Conservation (phyloP, 1,140 invertebrate species). For the Scaptomyza montana region DNA sequence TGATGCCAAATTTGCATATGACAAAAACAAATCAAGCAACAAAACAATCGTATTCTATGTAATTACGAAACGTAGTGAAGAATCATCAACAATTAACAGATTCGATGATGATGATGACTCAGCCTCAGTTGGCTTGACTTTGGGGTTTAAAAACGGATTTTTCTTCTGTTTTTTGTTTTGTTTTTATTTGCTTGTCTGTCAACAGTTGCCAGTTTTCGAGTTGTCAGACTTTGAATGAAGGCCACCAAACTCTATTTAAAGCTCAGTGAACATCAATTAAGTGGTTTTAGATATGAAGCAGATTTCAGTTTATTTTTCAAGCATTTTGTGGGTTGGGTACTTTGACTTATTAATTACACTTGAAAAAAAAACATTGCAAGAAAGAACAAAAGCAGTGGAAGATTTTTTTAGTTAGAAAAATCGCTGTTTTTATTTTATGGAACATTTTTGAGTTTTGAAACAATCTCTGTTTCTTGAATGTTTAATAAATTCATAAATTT, state of each 20-base stretch:
- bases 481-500: too few species aligned
- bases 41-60: constrained; percentile 46
- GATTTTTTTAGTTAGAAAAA: too few species aligned
- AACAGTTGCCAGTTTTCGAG: constrained; percentile 12
- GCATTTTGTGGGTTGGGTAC: constrained; percentile 21
- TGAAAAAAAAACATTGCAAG: too few species aligned
- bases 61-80: constrained; percentile 55
- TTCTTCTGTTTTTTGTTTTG: neutral
- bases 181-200: constrained; percentile 8
- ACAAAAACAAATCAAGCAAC: constrained; percentile 43
- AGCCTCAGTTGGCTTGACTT: neutral
- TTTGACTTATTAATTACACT: neutral
- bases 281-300: constrained; percentile 12
- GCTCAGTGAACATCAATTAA: constrained; percentile 10
- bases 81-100: constrained; percentile 44
- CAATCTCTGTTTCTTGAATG: too few species aligned
- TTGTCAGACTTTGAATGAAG: constrained; percentile 8
- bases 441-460: too few species aligned
- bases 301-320: constrained; percentile 25
- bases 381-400: too few species aligned
- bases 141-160: constrained; percentile 3
- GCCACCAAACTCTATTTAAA: constrained; percentile 3
- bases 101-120: constrained; percentile 36
- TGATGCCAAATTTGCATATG: constrained; percentile 67
- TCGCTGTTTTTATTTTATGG: too few species aligned